Percentiles rank a stretch among this genome's conserved stretches.
phyloP scores from a whole-genome alignment of 2,888 invertebrate genomes.

The Xanthorhoe designata region DNA sequence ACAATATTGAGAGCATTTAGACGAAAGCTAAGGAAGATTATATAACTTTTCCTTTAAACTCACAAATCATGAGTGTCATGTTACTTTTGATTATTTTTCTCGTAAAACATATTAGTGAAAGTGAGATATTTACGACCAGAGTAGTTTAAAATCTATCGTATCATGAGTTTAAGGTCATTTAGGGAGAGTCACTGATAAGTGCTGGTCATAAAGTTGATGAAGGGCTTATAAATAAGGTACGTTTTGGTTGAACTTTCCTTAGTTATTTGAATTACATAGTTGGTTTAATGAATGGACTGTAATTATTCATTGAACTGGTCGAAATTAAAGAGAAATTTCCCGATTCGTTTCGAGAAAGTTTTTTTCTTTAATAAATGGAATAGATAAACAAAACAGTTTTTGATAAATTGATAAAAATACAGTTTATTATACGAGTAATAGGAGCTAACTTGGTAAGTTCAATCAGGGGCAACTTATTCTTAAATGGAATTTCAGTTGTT shows the following conservation, averaged over 20 bases:
- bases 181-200: constrained; percentile 57
- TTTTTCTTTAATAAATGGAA: constrained; percentile 17
- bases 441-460: background rate
- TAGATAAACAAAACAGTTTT: background rate
- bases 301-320: constrained; percentile 49
- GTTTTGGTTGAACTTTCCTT: constrained; percentile 69
- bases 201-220: constrained; percentile 68
- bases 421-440: too few species aligned
- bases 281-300: constrained; percentile 56
- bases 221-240: constrained; percentile 72
- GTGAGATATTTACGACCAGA: constrained; percentile 63
- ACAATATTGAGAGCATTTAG: background rate
- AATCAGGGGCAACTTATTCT: background rate
- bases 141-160: constrained; percentile 58
- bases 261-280: constrained; percentile 56
- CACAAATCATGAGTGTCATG: constrained; percentile 33
- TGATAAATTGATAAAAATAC: too few species aligned
- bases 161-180: constrained; percentile 53
- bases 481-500: background rate
- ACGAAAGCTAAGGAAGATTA: background rate
- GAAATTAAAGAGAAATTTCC: constrained; percentile 38
- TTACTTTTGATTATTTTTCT: constrained; percentile 38
- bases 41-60: constrained; percentile 12
- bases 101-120: constrained; percentile 59
- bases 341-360: constrained; percentile 38